These are phyloP conservation scores for Carpatolechia fugitivella DNA, from an alignment of 2,888 invertebrate species.

Conservation along the genomic window DNA sequence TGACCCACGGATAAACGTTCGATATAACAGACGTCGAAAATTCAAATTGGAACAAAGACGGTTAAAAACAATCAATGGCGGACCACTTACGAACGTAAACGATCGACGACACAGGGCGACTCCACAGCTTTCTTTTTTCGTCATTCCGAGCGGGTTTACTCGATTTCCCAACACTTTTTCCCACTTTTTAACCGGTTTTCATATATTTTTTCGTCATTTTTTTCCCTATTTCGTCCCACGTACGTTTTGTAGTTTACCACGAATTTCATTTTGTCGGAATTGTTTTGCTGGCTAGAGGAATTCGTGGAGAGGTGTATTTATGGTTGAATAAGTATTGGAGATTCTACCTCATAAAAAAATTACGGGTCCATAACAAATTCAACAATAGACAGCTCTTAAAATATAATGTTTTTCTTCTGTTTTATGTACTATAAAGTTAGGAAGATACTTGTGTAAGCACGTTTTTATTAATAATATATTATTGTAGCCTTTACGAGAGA, in stretches of 20 bases:
- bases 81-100: conserved; percentile 16
- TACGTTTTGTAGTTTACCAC: conserved; percentile 36
- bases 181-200: conserved; percentile 7
- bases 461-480: too few species aligned
- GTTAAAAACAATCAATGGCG: not conserved
- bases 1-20: too few species aligned
- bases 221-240: conserved; percentile 18
- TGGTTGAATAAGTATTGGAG: too few species aligned
- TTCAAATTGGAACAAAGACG: not conserved
- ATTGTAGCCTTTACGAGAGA: too few species aligned
- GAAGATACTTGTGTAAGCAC: too few species aligned
- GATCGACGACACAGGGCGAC: not conserved
- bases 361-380: too few species aligned
- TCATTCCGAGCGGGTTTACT: conserved; percentile 1
- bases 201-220: not conserved
- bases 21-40: too few species aligned
- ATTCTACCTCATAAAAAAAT: too few species aligned
- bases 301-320: conserved; percentile 22
- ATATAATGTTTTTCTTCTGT: too few species aligned
- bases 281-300: conserved; percentile 22
- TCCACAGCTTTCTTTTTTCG: conserved; percentile 2
- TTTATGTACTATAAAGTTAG: too few species aligned
- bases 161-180: not conserved
- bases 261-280: conserved; percentile 36
- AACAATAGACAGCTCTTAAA: too few species aligned